phyloP scores from a whole-genome alignment of 1,140 invertebrate genomes.

The Argopecten irradians region DNA sequence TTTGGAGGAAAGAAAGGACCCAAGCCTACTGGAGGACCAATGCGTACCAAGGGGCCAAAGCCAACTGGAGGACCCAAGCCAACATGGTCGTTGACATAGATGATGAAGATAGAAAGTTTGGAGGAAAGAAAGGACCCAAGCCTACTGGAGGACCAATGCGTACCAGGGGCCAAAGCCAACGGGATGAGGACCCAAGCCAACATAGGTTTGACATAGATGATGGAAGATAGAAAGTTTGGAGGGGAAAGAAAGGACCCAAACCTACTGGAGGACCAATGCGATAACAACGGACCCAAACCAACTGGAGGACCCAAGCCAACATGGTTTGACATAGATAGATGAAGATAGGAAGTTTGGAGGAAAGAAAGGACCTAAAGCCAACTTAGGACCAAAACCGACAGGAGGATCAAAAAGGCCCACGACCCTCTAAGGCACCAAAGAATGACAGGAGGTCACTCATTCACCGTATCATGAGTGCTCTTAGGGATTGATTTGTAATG shows the following conservation, averaged over 20 bases:
- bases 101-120: too few species aligned
- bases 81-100: too few species aligned
- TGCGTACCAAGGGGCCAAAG: not conserved
- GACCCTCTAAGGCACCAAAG: not conserved
- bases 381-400: not conserved
- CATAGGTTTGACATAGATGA: too few species aligned
- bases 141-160: not conserved
- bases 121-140: not conserved
- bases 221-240: too few species aligned
- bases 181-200: too few species aligned
- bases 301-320: not conserved
- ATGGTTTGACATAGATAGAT: not conserved
- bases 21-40: not conserved
- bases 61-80: not conserved
- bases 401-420: not conserved
- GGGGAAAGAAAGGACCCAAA: too few species aligned
- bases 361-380: not conserved
- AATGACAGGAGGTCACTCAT: not conserved
- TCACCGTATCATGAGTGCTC: not conserved
- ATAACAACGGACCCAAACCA: too few species aligned
- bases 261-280: too few species aligned
- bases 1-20: not conserved
- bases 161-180: too few species aligned
- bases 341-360: not conserved
- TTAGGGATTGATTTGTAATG: not conserved